Evolutionary conservation across 2,888 invertebrate species (phyloP).

Genomic region (Lamellibrachia columna): DNA sequence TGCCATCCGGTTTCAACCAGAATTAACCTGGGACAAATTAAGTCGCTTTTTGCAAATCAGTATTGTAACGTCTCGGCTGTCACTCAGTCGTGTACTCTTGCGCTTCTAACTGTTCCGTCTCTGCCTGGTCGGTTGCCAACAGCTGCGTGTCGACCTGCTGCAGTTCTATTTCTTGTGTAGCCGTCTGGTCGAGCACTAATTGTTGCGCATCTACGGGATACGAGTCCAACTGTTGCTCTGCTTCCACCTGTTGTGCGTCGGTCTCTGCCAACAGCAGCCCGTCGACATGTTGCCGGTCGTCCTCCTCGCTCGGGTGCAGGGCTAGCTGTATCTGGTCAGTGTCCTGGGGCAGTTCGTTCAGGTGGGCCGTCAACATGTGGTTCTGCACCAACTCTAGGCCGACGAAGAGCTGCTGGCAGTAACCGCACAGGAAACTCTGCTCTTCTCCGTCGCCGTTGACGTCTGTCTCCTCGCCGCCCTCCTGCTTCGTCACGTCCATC

Average conservation of each 20-base stretch:
- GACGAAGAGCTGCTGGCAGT: constrained; percentile 31
- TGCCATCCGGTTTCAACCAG: not conserved
- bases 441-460: not conserved
- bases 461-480: not conserved
- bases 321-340: constrained; percentile 25
- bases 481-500: not conserved
- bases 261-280: not conserved
- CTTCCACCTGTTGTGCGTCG: not conserved
- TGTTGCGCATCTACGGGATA: not conserved
- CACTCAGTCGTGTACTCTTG: not conserved
- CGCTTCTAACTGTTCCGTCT: not conserved
- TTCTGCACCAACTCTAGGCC: constrained; percentile 27
- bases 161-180: not conserved
- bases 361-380: constrained; percentile 29
- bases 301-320: constrained; percentile 13
- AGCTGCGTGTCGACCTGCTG: constrained; percentile 1
- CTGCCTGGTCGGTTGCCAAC: not conserved
- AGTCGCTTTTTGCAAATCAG: not conserved
- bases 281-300: not conserved
- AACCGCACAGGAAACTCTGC: constrained; percentile 30
- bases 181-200: not conserved
- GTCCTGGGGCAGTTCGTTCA: constrained; percentile 17
- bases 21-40: not conserved
- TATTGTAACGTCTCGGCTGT: not conserved
- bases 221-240: not conserved